A percentile compares a stretch with the other conserved stretches of the same genome.
These are phyloP conservation scores for Notocelia uddmanniana DNA, from an alignment of 2,888 invertebrate genomes.

Conservation along the genomic window DNA sequence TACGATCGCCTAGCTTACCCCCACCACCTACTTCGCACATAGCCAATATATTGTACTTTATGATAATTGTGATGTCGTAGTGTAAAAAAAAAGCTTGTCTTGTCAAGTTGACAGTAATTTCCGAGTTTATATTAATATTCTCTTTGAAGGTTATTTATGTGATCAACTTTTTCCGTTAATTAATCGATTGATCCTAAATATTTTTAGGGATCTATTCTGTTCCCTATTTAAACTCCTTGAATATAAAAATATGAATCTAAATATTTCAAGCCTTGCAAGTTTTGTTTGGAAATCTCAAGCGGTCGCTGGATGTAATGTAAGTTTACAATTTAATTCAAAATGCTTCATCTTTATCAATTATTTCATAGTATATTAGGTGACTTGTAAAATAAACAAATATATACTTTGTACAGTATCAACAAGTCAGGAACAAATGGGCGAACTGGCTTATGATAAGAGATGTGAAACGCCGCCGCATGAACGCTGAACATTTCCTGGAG, in stretches of 20 bases:
- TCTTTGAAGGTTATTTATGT: neutral
- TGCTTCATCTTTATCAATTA: too few relatives aligned
- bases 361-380: too few relatives aligned
- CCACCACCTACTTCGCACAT: too few relatives aligned
- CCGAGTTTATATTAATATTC: too few relatives aligned
- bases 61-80: too few relatives aligned
- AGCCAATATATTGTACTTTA: too few relatives aligned
- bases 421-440: conserved; percentile 91
- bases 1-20: too few relatives aligned
- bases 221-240: neutral
- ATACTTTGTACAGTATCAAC: conserved; percentile 85
- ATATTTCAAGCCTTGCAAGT: conserved; percentile 65
- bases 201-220: too few relatives aligned
- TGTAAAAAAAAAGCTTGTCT: too few relatives aligned
- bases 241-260: conserved; percentile 67
- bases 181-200: neutral
- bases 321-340: conserved; percentile 38
- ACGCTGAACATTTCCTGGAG: conserved; percentile 90
- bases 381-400: neutral
- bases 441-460: conserved; percentile 95
- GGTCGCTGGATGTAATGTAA: conserved; percentile 71
- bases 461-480: conserved; percentile 91
- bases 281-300: conserved; percentile 74
- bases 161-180: neutral
- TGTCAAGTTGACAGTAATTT: too few relatives aligned